Conservation (phyloP, 2,888 invertebrate species). For the Tineola bisselliella region DNA sequence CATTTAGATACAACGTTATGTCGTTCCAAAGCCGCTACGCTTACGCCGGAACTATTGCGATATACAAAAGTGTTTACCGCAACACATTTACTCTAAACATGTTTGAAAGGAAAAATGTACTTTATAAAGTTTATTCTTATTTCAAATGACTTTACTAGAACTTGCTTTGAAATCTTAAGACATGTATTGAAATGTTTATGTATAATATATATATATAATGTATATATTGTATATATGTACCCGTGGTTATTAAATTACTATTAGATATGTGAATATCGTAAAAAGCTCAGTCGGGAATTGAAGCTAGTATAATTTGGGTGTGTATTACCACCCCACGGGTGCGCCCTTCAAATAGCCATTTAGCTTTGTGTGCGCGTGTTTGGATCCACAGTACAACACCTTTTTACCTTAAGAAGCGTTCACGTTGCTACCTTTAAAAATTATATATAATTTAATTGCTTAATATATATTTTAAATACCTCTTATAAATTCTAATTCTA, state of each 20-base stretch:
- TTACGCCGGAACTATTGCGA: conserved; percentile 1
- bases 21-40: not conserved
- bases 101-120: not conserved
- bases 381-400: conserved; percentile 11
- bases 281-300: conserved; percentile 14
- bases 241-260: conserved; percentile 1
- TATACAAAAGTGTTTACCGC: not conserved
- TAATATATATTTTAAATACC: too few species aligned
- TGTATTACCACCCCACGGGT: conserved; percentile 12
- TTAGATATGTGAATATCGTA: not conserved
- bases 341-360: conserved; percentile 17
- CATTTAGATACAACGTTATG: not conserved
- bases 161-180: too few species aligned
- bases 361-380: conserved; percentile 16
- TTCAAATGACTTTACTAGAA: too few species aligned
- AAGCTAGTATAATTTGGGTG: conserved; percentile 12
- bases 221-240: too few species aligned
- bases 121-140: too few species aligned
- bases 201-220: too few species aligned
- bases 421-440: not conserved
- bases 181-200: too few species aligned
- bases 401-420: not conserved
- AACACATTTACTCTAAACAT: conserved; percentile 1
- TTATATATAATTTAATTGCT: too few species aligned
- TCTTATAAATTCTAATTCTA: not conserved